Base-by-base conservation (phyloP, 2,888 invertebrate genomes). In the Chrysina gloriosa region DNA sequence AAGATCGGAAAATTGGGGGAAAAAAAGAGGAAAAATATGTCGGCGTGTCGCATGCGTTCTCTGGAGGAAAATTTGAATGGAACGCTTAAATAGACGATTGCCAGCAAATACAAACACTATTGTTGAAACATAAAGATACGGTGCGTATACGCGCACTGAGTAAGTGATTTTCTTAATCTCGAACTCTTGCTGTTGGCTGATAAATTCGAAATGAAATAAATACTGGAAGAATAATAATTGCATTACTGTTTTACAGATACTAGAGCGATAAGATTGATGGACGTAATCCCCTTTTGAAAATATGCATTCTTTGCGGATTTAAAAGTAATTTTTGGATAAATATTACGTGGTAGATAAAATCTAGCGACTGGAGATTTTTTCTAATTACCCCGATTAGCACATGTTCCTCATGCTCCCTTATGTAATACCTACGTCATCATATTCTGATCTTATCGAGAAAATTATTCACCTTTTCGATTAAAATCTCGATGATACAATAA, bases 221-320 rank as follows among this genome's bases (percentile, higher is more conserved):
- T 34, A 56, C 36, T 36, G 56, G 23, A 56, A 56, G 36, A 36
- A 56, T 23, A 56, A 56, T 21, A 56, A 56, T 56, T 56, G 36
- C 56, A 36, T 34, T 56, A 56, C 36, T 21, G 11, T 56, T 56
- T 56, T 23, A 39, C 23, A 48, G 56, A 36, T 56, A 56, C 36
- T 56, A 29, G 34, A 21, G 21, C 21, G 56, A 56, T 56, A 56
- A 56, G 56, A 56, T 56, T 36, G 56, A 56, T 36, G 36, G 9
- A 23, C 36, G 19, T 56, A 56, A 56, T 56, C 36, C 56, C 56
- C 9, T 5, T 54, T 14, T 9, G n/a, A 34, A 19, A 34, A 31
- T 19, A n/a, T n/a, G n/a, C n/a, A n/a, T n/a, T n/a, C n/a, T n/a
- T n/a, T n/a, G n/a, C n/a, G n/a, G n/a, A n/a, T n/a, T n/a, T n/a